phyloP scores from a whole-genome alignment of 1,140 invertebrate genomes.

The Sycophaga agraensis region DNA sequence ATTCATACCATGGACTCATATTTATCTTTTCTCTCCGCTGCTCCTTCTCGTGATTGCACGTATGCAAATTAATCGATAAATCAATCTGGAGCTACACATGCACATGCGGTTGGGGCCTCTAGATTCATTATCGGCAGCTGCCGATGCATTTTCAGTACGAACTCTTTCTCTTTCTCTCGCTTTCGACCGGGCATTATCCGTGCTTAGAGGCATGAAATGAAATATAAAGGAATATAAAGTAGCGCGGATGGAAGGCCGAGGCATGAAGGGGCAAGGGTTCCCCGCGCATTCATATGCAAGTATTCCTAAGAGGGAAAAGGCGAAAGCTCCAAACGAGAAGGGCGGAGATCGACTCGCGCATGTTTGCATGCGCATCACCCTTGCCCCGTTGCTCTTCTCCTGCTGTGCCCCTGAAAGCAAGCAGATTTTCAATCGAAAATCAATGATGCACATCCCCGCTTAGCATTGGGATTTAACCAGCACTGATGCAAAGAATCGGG shows the following conservation, averaged over 20 bases:
- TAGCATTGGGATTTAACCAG: slow-evolving; percentile 17
- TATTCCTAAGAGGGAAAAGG: not conserved
- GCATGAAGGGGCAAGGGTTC: not conserved
- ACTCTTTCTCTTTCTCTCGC: not conserved
- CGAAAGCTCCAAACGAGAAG: slow-evolving; percentile 7
- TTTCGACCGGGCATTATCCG: slow-evolving; percentile 2
- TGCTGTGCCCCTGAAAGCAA: not conserved
- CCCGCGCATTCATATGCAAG: not conserved
- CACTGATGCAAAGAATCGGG: slow-evolving; percentile 10
- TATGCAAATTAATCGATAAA: slow-evolving; percentile 40
- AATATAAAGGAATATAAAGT: slow-evolving; percentile 13
- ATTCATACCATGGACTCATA: no score
- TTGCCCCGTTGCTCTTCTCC: not conserved
- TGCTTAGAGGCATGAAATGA: slow-evolving; percentile 24
- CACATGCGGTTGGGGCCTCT: slow-evolving; percentile 17
- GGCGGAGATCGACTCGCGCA: not conserved
- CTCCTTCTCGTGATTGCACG: slow-evolving; percentile 20
- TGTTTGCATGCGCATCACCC: not conserved
- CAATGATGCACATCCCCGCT: slow-evolving; percentile 52
- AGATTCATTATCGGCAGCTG: slow-evolving; percentile 47
- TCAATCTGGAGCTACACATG: slow-evolving; percentile 35
- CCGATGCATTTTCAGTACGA: slow-evolving; percentile 37
- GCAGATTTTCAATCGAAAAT: slow-evolving; percentile 53
- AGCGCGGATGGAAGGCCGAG: not conserved
- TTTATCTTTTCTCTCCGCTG: not conserved